These are phyloP conservation scores for Drosophila mayri DNA, from an alignment of 1,140 invertebrate genomes.

Conservation along the genomic window DNA sequence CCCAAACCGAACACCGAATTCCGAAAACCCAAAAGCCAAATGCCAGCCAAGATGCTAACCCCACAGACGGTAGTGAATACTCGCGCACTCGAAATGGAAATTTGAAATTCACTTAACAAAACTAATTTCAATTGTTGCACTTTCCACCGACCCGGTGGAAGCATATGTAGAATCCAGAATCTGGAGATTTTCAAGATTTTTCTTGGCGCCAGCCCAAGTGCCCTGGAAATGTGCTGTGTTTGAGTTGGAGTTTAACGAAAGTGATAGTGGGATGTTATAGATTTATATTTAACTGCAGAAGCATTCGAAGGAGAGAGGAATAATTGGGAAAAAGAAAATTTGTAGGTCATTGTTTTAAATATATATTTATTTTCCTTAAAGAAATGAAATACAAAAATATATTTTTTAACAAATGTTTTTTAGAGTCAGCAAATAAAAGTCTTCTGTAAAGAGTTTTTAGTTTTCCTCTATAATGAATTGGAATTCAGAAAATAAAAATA, in stretches of 20 bases:
- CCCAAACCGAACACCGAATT: background rate
- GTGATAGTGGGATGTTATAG: conserved; percentile 53
- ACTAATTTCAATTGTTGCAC: conserved; percentile 82
- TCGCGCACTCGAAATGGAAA: conserved; percentile 59
- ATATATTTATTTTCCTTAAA: background rate
- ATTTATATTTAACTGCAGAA: background rate
- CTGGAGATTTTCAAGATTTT: conserved; percentile 61
- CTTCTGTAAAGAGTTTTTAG: too few relatives aligned
- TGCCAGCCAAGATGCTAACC: conserved; percentile 49
- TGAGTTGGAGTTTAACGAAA: conserved; percentile 53
- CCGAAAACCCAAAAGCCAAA: conserved; percentile 41
- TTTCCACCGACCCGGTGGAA: conserved; percentile 45
- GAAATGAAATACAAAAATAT: too few relatives aligned
- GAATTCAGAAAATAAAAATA: too few relatives aligned
- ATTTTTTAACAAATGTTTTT: background rate
- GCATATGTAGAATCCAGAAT: conserved; percentile 40
- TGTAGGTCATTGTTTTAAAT: conserved; percentile 9
- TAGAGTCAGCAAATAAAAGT: background rate
- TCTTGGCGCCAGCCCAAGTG: conserved; percentile 75
- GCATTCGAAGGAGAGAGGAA: background rate
- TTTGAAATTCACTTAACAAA: conserved; percentile 80
- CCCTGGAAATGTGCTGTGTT: conserved; percentile 47
- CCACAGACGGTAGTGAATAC: conserved; percentile 71
- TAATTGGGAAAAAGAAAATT: background rate
- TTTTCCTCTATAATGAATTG: too few relatives aligned